Conservation (phyloP, 2,888 invertebrate species). For the Lochmaea capreae region DNA sequence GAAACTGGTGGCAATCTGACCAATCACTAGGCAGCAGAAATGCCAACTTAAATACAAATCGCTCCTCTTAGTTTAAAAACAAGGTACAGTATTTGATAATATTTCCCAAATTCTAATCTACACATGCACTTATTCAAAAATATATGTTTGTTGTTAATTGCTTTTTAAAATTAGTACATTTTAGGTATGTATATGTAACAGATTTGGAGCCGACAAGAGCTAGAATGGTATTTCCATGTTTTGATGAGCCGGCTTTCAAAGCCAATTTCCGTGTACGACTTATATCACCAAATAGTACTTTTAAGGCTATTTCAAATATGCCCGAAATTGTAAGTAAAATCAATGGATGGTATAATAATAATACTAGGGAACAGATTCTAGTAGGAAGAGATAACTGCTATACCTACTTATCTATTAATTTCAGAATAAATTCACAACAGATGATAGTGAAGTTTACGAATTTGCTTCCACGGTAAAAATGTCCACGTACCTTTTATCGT, state of each 20-base stretch:
- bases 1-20: too few relatives aligned
- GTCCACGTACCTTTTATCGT: constrained; percentile 53
- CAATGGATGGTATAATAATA: too few relatives aligned
- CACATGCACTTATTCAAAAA: too few relatives aligned
- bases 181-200: constrained; percentile 50
- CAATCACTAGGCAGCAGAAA: too few relatives aligned
- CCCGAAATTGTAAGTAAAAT: constrained; percentile 51
- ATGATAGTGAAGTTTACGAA: constrained; percentile 47
- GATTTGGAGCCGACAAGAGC: constrained; percentile 54
- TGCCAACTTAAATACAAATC: too few relatives aligned
- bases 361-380: too few relatives aligned
- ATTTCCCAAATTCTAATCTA: too few relatives aligned
- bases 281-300: constrained; percentile 51
- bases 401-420: constrained; percentile 33
- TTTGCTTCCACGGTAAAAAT: constrained; percentile 52
- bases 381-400: too few relatives aligned
- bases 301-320: constrained; percentile 55
- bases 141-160: too few relatives aligned
- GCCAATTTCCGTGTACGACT: constrained; percentile 52
- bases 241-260: constrained; percentile 56
- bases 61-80: too few relatives aligned
- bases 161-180: constrained; percentile 19
- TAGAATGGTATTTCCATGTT: constrained; percentile 54
- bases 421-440: constrained; percentile 45
- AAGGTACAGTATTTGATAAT: too few relatives aligned